phyloP scores from a whole-genome alignment of 2,888 invertebrate species.

The Liopterus haemorrhoidalis region DNA sequence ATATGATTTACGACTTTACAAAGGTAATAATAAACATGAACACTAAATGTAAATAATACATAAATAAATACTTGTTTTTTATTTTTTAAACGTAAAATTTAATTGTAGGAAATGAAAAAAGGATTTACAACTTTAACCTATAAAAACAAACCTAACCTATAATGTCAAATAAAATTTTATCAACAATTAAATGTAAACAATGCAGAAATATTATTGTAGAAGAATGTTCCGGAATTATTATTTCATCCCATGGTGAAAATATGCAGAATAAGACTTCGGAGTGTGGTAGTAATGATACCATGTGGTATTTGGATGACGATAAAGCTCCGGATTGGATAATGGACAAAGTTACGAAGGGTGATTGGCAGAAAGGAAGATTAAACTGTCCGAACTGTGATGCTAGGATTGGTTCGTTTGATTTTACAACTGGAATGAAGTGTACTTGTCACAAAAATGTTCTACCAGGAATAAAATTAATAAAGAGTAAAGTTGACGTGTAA shows the following conservation, averaged over 20 bases:
- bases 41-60: too few relatives aligned
- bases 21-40: too few relatives aligned
- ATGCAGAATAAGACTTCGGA: slow-evolving; percentile 15
- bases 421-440: slow-evolving; percentile 59
- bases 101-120: neutral
- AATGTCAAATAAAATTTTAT: neutral
- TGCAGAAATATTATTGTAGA: slow-evolving; percentile 38
- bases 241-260: slow-evolving; percentile 37
- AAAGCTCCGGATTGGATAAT: slow-evolving; percentile 54
- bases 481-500: slow-evolving; percentile 64
- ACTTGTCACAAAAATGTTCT: slow-evolving; percentile 51
- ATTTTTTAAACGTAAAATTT: neutral
- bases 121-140: neutral
- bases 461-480: slow-evolving; percentile 57
- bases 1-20: too few relatives aligned
- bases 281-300: slow-evolving; percentile 33
- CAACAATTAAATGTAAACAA: slow-evolving; percentile 42
- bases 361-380: slow-evolving; percentile 64
- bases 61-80: neutral
- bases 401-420: slow-evolving; percentile 62
- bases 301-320: slow-evolving; percentile 53
- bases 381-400: slow-evolving; percentile 56
- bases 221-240: slow-evolving; percentile 31
- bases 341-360: slow-evolving; percentile 48
- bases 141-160: neutral